These are phyloP conservation scores for Paraplagusia blochii DNA, from an alignment of 2,113 vertebrate species.

Conservation along the genomic window DNA sequence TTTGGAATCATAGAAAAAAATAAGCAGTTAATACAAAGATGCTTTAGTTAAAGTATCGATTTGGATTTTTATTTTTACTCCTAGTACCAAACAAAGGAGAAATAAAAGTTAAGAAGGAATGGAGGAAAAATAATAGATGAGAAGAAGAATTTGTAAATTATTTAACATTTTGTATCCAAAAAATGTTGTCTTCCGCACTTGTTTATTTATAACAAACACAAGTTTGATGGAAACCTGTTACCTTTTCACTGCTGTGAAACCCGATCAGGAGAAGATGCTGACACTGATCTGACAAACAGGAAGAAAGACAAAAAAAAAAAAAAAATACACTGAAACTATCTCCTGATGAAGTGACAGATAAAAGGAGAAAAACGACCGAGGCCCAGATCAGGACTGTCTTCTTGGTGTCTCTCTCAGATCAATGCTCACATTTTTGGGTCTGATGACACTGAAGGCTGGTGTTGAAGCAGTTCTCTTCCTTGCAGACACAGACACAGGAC, in stretches of 20 bases:
- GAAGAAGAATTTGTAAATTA: too few relatives aligned
- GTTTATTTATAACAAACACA: slow-evolving; percentile 62
- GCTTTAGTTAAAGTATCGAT: too few relatives aligned
- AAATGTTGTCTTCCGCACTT: slow-evolving; percentile 16
- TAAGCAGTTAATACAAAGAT: too few relatives aligned
- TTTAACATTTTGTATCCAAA: too few relatives aligned
- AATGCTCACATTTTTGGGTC: not conserved
- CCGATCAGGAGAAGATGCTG: slow-evolving; percentile 27
- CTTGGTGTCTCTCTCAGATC: slow-evolving; percentile 18
- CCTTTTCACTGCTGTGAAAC: slow-evolving; percentile 18
- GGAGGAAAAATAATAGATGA: too few relatives aligned
- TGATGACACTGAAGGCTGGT: not conserved
- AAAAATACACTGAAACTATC: not conserved
- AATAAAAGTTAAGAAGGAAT: too few relatives aligned
- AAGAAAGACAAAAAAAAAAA: slow-evolving; percentile 26
- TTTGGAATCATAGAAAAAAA: too few relatives aligned
- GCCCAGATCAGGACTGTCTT: not conserved
- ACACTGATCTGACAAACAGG: slow-evolving; percentile 46
- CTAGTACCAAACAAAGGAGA: too few relatives aligned
- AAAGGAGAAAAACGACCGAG: slow-evolving; percentile 9
- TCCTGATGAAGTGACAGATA: slow-evolving; percentile 23
- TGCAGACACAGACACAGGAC: not conserved
- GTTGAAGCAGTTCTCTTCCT: slow-evolving; percentile 12
- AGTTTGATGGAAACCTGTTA: slow-evolving; percentile 2
- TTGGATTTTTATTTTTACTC: too few relatives aligned